A percentile compares a stretch with the other conserved stretches of the same genome.
Conservation (phyloP, 2,888 invertebrate genomes). For the Exocentrus adspersus region DNA sequence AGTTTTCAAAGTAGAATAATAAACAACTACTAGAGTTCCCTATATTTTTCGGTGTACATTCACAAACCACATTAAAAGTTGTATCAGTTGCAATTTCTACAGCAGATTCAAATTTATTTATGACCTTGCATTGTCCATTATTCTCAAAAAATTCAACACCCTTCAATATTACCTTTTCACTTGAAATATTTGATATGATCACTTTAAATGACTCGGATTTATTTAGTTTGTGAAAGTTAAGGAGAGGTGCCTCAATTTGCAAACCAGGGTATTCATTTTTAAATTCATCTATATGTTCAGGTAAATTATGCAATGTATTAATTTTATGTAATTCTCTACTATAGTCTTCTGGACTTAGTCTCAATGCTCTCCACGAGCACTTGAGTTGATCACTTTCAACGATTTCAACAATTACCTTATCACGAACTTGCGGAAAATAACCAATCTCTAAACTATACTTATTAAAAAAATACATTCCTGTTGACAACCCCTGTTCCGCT, state of each 20-base stretch:
- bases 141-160: slow-evolving; percentile 67
- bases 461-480: slow-evolving; percentile 69
- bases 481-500: slow-evolving; percentile 69
- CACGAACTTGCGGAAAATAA: slow-evolving; percentile 68
- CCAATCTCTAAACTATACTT: slow-evolving; percentile 67
- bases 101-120: slow-evolving; percentile 58
- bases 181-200: slow-evolving; percentile 63
- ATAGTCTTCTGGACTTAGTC: slow-evolving; percentile 57
- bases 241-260: slow-evolving; percentile 64
- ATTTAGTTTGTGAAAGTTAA: slow-evolving; percentile 62
- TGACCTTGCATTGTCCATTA: slow-evolving; percentile 57
- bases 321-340: slow-evolving; percentile 28
- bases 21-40: slow-evolving; percentile 72
- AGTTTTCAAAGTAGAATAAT: slow-evolving; percentile 70
- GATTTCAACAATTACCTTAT: slow-evolving; percentile 72
- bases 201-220: slow-evolving; percentile 64
- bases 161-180: slow-evolving; percentile 61
- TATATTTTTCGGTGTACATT: slow-evolving; percentile 69
- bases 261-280: slow-evolving; percentile 63
- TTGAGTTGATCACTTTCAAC: slow-evolving; percentile 77
- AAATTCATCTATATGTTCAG: slow-evolving; percentile 54
- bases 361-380: slow-evolving; percentile 70
- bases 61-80: slow-evolving; percentile 54
- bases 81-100: slow-evolving; percentile 55
- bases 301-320: slow-evolving; percentile 17